These are phyloP conservation scores for Sebastes fasciatus DNA, from an alignment of 2,113 vertebrate species.

Conservation along the genomic window DNA sequence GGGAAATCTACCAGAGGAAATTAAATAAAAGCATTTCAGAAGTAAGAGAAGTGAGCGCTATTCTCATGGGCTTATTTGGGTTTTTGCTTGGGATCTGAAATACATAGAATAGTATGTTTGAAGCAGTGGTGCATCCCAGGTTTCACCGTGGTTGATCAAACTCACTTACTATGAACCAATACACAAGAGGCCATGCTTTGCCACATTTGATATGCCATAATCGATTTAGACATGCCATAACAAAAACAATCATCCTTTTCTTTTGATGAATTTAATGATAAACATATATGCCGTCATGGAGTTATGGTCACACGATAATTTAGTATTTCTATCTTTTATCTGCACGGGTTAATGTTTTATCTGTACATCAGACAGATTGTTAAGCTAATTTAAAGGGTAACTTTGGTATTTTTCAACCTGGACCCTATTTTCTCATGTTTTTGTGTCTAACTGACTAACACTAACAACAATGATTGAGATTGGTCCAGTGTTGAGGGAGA, in stretches of 20 bases:
- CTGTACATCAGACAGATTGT: neutral
- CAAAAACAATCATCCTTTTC: neutral
- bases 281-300: neutral
- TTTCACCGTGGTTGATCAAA: neutral
- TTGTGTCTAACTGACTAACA: no score
- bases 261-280: neutral
- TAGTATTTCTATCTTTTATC: neutral
- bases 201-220: neutral
- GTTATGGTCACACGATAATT: neutral
- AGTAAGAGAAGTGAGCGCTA: neutral
- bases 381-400: neutral
- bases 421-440: no score
- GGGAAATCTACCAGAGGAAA: conserved; percentile 15
- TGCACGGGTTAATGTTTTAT: neutral
- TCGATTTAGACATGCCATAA: neutral
- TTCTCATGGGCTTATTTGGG: conserved; percentile 1
- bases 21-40: conserved; percentile 9
- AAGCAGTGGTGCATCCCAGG: neutral
- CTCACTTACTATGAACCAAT: neutral
- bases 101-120: neutral
- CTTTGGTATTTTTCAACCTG: no score
- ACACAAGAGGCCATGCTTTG: neutral
- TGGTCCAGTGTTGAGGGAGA: no score
- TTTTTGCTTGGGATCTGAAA: neutral
- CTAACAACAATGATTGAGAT: no score